A percentile compares a stretch with the other conserved stretches of the same genome.
Conservation (phyloP, 2,888 invertebrate genomes). For the Drosophila demipolita region DNA sequence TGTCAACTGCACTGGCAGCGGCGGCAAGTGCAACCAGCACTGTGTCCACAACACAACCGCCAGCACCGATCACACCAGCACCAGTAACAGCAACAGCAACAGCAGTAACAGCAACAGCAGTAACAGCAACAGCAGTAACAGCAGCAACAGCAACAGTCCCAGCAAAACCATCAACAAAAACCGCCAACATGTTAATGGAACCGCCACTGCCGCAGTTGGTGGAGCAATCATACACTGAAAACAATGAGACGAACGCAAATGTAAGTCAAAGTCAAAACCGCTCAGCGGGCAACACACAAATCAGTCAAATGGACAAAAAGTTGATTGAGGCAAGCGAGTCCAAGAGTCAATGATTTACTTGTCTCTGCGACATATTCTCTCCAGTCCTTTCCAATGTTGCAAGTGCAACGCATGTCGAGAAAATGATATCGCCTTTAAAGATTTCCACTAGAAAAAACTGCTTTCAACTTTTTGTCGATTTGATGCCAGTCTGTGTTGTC, state of each 20-base stretch:
- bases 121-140: conserved; percentile 4
- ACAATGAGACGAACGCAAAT: conserved; percentile 17
- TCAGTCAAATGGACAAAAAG: no score
- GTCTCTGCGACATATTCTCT: no score
- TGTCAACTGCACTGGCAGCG: conserved; percentile 72
- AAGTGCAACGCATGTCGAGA: no score
- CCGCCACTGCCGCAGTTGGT: conserved; percentile 36
- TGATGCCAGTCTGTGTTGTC: no score
- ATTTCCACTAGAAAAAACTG: no score
- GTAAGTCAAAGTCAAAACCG: conserved; percentile 26
- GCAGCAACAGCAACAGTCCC: neutral
- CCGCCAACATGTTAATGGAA: conserved; percentile 42
- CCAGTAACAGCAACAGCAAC: conserved; percentile 12
- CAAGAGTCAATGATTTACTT: no score
- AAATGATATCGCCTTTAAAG: no score
- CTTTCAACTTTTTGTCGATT: no score
- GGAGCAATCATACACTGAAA: conserved; percentile 28
- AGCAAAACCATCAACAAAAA: neutral
- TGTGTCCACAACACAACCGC: conserved; percentile 30
- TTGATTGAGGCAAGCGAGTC: no score
- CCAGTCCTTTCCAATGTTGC: no score
- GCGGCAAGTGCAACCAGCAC: conserved; percentile 51
- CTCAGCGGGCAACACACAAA: neutral
- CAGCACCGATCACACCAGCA: conserved; percentile 21
- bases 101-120: conserved; percentile 2